These are phyloP conservation scores for Theropithecus gelada DNA, from an alignment of 2,113 vertebrate genomes.

Conservation along the genomic window DNA sequence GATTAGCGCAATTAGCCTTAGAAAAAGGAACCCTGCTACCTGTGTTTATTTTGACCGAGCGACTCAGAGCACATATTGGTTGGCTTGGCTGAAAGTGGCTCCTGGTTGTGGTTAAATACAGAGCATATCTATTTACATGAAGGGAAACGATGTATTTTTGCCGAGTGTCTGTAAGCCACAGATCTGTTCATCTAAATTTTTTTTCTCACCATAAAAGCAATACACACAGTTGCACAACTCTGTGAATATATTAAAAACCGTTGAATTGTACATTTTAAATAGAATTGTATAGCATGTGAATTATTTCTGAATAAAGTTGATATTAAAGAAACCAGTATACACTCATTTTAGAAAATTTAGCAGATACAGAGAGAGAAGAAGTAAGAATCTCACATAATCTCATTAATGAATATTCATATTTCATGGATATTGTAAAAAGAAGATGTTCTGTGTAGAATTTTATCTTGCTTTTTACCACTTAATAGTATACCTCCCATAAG, in stretches of 20 bases:
- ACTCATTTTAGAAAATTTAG: neutral
- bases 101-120: neutral
- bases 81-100: neutral
- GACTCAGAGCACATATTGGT: neutral
- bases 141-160: conserved; percentile 1
- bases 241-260: neutral
- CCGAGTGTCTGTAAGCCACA: neutral
- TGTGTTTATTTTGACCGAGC: neutral
- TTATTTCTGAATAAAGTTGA: neutral
- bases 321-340: neutral
- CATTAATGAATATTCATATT: neutral
- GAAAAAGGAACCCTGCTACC: neutral
- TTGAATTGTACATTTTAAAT: neutral
- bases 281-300: neutral
- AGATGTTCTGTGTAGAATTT: neutral
- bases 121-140: neutral
- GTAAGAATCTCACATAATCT: neutral
- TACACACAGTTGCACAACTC: neutral
- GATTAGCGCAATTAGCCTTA: neutral
- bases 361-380: neutral
- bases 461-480: neutral
- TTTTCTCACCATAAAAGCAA: conserved; percentile 25
- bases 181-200: neutral
- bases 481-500: neutral
- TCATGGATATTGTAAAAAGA: neutral